Percentiles rank a stretch among this genome's conserved stretches.
Conservation (phyloP, 2,797 vertebrate species). For the Rhinichthys osculus region DNA sequence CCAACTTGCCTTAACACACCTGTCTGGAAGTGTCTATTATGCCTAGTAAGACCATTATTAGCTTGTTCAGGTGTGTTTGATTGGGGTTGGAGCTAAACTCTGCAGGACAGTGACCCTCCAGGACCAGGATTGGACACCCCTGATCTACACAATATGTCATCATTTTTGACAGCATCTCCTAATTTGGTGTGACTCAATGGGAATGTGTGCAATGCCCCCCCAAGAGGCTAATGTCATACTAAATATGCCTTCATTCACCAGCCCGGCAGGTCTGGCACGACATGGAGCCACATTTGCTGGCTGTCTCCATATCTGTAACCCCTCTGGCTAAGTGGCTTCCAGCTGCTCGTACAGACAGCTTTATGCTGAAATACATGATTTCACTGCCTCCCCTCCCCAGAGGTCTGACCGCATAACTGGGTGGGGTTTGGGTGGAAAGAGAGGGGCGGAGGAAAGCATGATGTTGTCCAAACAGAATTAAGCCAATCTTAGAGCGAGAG, state of each 20-base stretch:
- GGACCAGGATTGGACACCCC: no score
- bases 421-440: slow-evolving; percentile 35
- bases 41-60: no score
- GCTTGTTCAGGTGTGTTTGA: no score
- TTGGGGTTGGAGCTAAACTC: no score
- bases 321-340: slow-evolving; percentile 59
- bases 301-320: slow-evolving; percentile 51
- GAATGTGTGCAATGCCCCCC: slow-evolving; percentile 54
- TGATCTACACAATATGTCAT: slow-evolving; percentile 18
- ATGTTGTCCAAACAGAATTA: slow-evolving; percentile 14
- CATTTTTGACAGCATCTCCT: slow-evolving; percentile 21
- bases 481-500: slow-evolving; percentile 5
- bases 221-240: slow-evolving; percentile 26
- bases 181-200: slow-evolving; percentile 40
- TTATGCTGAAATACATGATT: slow-evolving; percentile 49
- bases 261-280: slow-evolving; percentile 17
- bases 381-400: slow-evolving; percentile 42
- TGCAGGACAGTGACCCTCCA: no score
- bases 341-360: slow-evolving; percentile 61
- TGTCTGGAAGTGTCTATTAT: no score
- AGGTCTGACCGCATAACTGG: slow-evolving; percentile 40
- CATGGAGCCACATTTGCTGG: slow-evolving; percentile 52
- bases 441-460: background rate
- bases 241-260: slow-evolving; percentile 44
- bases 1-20: no score